Evolutionary conservation across 2,888 invertebrate genomes (phyloP), one percentile per base, ranked within the genome.

Genomic region (Endomychus coccineus): DNA sequence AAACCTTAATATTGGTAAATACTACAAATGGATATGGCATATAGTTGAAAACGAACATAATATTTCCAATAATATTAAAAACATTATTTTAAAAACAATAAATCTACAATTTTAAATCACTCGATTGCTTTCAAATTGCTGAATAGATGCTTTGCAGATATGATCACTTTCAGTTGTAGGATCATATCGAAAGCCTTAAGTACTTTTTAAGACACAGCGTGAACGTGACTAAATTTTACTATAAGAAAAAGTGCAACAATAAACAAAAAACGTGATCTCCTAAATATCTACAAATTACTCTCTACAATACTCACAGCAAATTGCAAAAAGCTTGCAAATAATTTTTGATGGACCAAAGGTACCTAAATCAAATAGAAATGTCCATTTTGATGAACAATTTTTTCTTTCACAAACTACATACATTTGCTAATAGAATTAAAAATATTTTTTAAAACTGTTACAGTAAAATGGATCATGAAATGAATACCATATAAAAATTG

Each of bases 121-220:
- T 55, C 53, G 52, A 55, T 59, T 60, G 56, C 57, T 61, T 59
- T 48, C 39, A 50, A 52, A 49, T 56, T 53, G 50, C 51, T 55
- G 52, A 49, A 45, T 38, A 27, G 40, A 39, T 42, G 45, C 51
- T 50, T 49, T 36, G 23, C 34, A 36, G 41, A 45, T 48, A 45
- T 39, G 40, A 49, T 44, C 29, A 7, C 4, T 27, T 25, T 30
- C 17, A 27, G 24, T 16, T 36, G 30, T 46, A 44, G 37, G 34
- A 40, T 47, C 41, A 49, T 49, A 53, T 49, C 52, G 44, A 44
- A 55, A 56, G 55, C 55, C 52, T 39, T 44, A 50, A 45, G 44
- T 52, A 50, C 45, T 40, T 34, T 44, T 56, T 63, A 63, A 63
- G 63, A 64, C 62, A 63, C 63, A 56, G 61, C 58, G 62, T 62